Evolutionary conservation across 2,113 vertebrate species (phyloP).

Genomic region (Suricata suricatta): DNA sequence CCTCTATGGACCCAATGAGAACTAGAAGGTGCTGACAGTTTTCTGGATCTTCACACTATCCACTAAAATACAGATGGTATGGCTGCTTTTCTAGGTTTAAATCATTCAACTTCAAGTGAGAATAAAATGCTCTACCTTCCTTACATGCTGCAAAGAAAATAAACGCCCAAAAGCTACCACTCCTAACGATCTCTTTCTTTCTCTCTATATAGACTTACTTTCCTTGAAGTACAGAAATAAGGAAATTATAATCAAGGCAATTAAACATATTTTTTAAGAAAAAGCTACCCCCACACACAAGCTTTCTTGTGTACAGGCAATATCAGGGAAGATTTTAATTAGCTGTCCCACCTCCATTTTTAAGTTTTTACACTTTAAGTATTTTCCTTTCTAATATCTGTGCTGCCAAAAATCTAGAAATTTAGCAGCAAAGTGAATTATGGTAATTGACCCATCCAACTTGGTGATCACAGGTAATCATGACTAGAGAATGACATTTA

Average conservation of each 20-base stretch:
- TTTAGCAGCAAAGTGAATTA: neutral
- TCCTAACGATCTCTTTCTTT: neutral
- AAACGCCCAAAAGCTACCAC: neutral
- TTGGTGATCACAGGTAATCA: neutral
- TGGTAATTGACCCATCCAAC: neutral
- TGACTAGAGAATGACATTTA: neutral
- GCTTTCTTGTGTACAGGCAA: neutral
- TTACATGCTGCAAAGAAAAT: neutral
- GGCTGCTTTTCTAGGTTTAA: neutral
- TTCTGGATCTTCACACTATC: neutral
- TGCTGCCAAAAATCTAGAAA: neutral
- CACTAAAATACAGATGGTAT: neutral
- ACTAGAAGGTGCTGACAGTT: neutral
- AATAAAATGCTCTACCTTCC: neutral
- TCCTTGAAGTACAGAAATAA: constrained; percentile 50
- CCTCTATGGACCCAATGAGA: neutral
- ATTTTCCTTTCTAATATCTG: constrained; percentile 13
- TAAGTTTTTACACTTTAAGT: neutral
- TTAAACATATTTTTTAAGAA: neutral
- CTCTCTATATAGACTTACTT: neutral
- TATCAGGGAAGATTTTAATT: neutral
- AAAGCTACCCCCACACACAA: neutral
- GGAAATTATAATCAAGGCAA: constrained; percentile 16
- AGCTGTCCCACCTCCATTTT: neutral
- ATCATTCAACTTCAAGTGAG: neutral